Percentiles rank a stretch among this genome's conserved stretches.
Evolutionary conservation across 2,888 invertebrate species (phyloP).

Genomic region (Allolobophora icterica): DNA sequence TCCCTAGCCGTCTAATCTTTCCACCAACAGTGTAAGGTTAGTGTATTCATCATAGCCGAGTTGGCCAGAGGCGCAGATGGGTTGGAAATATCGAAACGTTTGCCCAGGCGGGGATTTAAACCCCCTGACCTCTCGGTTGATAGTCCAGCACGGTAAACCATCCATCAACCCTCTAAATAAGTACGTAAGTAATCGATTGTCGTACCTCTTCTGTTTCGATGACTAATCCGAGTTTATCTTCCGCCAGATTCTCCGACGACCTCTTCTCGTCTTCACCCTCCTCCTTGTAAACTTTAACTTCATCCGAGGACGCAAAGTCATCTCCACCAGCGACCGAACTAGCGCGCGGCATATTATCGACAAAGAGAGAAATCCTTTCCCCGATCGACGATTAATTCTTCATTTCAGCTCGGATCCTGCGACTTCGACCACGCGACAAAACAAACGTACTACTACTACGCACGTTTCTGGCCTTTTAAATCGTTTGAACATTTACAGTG

Average conservation of each 20-base stretch:
- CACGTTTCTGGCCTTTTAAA: constrained; percentile 12
- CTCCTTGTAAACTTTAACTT: constrained; percentile 65
- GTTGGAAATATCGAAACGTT: too few species aligned
- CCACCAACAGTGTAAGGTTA: too few species aligned
- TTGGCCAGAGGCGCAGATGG: too few species aligned
- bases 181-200: background rate
- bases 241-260: constrained; percentile 89
- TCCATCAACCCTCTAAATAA: background rate
- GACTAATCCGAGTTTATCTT: constrained; percentile 94
- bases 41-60: too few species aligned
- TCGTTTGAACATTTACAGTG: background rate
- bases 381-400: background rate
- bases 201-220: constrained; percentile 88
- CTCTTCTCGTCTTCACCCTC: constrained; percentile 82
- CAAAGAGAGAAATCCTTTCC: background rate
- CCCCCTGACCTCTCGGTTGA: too few species aligned
- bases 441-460: background rate
- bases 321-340: background rate
- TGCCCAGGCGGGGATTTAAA: too few species aligned
- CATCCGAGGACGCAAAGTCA: constrained; percentile 40
- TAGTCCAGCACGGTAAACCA: too few species aligned
- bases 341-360: background rate
- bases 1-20: too few species aligned
- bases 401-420: background rate
- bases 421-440: background rate